These are phyloP conservation scores for Vandiemenella viatica DNA, from an alignment of 2,888 invertebrate species.

Conservation along the genomic window DNA sequence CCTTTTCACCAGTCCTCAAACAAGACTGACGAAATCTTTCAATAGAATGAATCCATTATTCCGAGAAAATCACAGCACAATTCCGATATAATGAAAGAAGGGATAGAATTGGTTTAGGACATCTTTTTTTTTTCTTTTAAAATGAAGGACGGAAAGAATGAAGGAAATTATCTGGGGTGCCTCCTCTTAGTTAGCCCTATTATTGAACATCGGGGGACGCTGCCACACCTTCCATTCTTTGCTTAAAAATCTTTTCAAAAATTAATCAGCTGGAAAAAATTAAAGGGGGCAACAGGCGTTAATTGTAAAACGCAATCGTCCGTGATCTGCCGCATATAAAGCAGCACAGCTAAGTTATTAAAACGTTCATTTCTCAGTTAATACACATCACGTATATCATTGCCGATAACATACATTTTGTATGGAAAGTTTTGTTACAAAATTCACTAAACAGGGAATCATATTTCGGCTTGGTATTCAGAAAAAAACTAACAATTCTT, in stretches of 20 bases:
- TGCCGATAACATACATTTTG: too few relatives aligned
- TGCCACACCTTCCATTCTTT: slow-evolving; percentile 8
- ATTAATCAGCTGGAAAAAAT: slow-evolving; percentile 11
- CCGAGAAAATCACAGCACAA: slow-evolving; percentile 11
- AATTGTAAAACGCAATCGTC: not conserved
- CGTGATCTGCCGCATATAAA: too few relatives aligned
- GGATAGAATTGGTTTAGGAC: slow-evolving; percentile 10
- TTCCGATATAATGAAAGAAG: slow-evolving; percentile 12
- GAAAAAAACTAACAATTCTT: too few relatives aligned
- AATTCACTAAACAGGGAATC: too few relatives aligned
- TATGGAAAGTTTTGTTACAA: too few relatives aligned
- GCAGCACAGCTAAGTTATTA: too few relatives aligned
- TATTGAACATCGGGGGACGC: slow-evolving; percentile 9
- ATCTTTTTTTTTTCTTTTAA: slow-evolving; percentile 11
- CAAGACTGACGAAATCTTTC: slow-evolving; percentile 6
- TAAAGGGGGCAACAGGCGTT: not conserved
- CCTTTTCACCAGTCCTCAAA: not conserved
- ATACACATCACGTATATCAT: too few relatives aligned
- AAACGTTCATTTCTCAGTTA: too few relatives aligned
- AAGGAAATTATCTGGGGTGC: slow-evolving; percentile 12
- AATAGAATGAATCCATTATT: slow-evolving; percentile 13
- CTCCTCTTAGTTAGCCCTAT: slow-evolving; percentile 12
- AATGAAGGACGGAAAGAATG: slow-evolving; percentile 13
- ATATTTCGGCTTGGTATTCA: too few relatives aligned
- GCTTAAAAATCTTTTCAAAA: slow-evolving; percentile 10